Evolutionary conservation across 2,888 invertebrate genomes (phyloP), one percentile per base, ranked within the genome.

Genomic region (Acanthopleura granulata): DNA sequence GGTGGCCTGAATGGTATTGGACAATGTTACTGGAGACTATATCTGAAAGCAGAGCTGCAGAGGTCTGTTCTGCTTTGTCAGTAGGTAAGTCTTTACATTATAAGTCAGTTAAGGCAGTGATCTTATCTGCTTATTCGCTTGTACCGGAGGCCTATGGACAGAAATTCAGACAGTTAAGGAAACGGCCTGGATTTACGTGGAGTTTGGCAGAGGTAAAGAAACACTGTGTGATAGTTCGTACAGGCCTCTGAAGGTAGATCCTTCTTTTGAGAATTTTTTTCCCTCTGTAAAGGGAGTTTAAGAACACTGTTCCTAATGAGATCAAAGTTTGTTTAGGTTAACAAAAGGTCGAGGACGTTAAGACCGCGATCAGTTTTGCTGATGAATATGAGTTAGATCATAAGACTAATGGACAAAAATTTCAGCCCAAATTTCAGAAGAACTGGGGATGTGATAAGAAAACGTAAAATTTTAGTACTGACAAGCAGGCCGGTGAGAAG

Each of bases 131-230:
- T 18, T 76, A 74, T 57, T 51, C 75, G 27, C 71, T 76, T 30
- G 74, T 76, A 6, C 76, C 76, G 22, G 74, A 74, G 30, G 76
- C 76, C 16, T 76, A 76, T 50, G 12, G 76, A 12, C 49, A 69
- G 62, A 66, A 71, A 18, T 74, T 76, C 50, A 30, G 76, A 51
- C 18, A 57, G 18, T 1, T 18, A 4, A 18, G 57, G 6, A 57
- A 62, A 75, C 22, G n/a, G 29, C 9, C 25, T 30, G 62, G n/a
- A 16, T 49, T 3, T 40, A 69, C 49, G 70, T 74, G 15, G 76
- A 76, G 27, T 74, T 70, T 76, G 76, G 74, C 22, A 74, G 50
- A 49, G 62, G 69, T 49, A 61, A 69, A 27, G 74, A 74, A 30
- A 69, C 15, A 18, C 9, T 30, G 18, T 76, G 66, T 70, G 66